Evolutionary conservation across 2,113 vertebrate genomes (phyloP).

Genomic region (Myrmecobius fasciatus): DNA sequence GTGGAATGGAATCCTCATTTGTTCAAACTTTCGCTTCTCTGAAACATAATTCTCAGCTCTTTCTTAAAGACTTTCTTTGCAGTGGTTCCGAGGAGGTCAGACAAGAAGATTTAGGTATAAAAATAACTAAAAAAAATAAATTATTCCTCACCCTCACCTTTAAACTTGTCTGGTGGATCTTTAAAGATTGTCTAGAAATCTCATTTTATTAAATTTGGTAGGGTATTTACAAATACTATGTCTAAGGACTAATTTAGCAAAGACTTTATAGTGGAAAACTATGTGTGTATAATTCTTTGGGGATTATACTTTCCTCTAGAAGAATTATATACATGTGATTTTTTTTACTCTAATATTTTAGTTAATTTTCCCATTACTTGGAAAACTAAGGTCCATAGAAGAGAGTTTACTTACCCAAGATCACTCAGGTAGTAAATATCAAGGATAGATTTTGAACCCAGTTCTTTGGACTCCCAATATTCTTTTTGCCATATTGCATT

Average conservation of each 20-base stretch:
- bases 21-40: conserved; percentile 69
- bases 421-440: neutral
- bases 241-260: conserved; percentile 38
- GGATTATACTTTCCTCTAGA: neutral
- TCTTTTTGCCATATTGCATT: neutral
- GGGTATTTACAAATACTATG: conserved; percentile 47
- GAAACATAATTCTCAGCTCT: conserved; percentile 73
- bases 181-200: conserved; percentile 63
- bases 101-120: conserved; percentile 57
- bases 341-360: conserved; percentile 34
- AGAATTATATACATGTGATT: conserved; percentile 26
- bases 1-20: conserved; percentile 76
- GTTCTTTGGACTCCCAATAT: neutral
- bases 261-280: conserved; percentile 38
- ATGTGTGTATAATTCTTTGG: conserved; percentile 13
- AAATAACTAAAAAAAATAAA: conserved; percentile 66
- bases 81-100: conserved; percentile 64
- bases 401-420: neutral
- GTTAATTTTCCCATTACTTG: neutral
- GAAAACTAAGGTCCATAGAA: neutral
- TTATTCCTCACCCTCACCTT: too few relatives aligned
- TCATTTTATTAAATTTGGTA: conserved; percentile 61
- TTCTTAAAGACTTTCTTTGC: conserved; percentile 71
- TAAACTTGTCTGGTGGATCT: neutral
- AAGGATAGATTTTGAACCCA: neutral